These are phyloP conservation scores for Plagodis pulveraria DNA, from an alignment of 2,888 invertebrate species.

Conservation along the genomic window DNA sequence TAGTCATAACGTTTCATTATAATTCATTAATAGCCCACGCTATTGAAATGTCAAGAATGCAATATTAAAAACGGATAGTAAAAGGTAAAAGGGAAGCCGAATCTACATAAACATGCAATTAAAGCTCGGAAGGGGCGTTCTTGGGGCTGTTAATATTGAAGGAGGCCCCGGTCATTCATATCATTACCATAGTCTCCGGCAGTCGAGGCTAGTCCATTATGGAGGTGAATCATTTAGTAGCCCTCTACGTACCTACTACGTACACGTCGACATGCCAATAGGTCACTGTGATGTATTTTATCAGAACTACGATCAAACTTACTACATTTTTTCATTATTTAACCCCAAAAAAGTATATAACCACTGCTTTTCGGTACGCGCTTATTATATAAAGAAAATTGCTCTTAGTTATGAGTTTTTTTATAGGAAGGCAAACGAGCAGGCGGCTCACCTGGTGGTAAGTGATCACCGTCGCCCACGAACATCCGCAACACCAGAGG, in stretches of 20 bases:
- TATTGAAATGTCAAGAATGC: conserved; percentile 46
- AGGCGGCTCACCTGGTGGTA: too few species aligned
- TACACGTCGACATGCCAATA: conserved; percentile 8
- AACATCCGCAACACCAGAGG: too few species aligned
- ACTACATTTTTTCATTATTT: too few species aligned
- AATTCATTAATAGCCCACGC: conserved; percentile 13
- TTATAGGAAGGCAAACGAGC: too few species aligned
- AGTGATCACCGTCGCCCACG: too few species aligned
- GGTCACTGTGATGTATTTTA: conserved; percentile 4
- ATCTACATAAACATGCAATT: conserved; percentile 71
- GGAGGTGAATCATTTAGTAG: conserved; percentile 30
- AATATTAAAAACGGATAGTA: conserved; percentile 47
- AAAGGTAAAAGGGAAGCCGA: conserved; percentile 34
- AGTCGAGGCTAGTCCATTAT: conserved; percentile 28
- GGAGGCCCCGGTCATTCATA: conserved; percentile 41
- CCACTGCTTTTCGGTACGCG: too few species aligned
- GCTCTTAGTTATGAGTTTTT: too few species aligned
- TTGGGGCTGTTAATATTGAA: conserved; percentile 54
- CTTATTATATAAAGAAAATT: too few species aligned
- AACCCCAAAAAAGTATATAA: too few species aligned
- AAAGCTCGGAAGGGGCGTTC: conserved; percentile 54
- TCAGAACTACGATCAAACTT: background rate
- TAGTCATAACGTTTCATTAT: conserved; percentile 1
- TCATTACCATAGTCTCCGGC: conserved; percentile 27
- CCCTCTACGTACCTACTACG: background rate